These are phyloP conservation scores for Microtus oregoni DNA, from an alignment of 2,113 vertebrate species.

Conservation along the genomic window DNA sequence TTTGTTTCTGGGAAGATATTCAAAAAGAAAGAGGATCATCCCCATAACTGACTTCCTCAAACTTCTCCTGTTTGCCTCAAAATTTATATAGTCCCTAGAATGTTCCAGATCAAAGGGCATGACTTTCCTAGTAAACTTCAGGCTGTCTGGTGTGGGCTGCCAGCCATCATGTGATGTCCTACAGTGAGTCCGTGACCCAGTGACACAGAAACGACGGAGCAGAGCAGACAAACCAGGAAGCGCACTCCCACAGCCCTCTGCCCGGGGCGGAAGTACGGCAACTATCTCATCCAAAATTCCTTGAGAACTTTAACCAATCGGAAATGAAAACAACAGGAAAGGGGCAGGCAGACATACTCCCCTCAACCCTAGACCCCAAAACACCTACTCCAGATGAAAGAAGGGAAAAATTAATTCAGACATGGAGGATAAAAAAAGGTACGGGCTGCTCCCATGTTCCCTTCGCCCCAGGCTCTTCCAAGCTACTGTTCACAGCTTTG, in stretches of 20 bases:
- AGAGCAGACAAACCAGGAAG: slow-evolving; percentile 5
- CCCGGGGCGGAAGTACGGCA: neutral
- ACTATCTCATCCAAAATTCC: neutral
- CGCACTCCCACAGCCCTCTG: neutral
- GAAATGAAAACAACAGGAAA: slow-evolving; percentile 58
- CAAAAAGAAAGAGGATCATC: neutral
- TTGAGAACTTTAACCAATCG: neutral
- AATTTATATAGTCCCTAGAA: neutral
- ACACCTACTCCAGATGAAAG: neutral
- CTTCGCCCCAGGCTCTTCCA: slow-evolving; percentile 32
- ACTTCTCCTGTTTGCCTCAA: slow-evolving; percentile 47
- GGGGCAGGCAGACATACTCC: neutral
- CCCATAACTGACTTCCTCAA: neutral
- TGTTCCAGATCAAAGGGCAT: slow-evolving; percentile 26
- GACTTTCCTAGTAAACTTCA: neutral
- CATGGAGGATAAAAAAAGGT: slow-evolving; percentile 19
- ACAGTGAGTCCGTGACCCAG: neutral
- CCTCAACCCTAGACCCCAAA: neutral
- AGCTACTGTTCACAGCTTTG: slow-evolving; percentile 20
- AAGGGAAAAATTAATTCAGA: slow-evolving; percentile 36
- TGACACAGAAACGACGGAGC: neutral
- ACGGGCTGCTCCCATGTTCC: neutral
- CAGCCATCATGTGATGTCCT: slow-evolving; percentile 7
- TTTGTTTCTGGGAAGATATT: neutral
- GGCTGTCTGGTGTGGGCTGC: neutral